Base-by-base conservation (phyloP, 2,113 vertebrate genomes). In the Echinops telfairi region DNA sequence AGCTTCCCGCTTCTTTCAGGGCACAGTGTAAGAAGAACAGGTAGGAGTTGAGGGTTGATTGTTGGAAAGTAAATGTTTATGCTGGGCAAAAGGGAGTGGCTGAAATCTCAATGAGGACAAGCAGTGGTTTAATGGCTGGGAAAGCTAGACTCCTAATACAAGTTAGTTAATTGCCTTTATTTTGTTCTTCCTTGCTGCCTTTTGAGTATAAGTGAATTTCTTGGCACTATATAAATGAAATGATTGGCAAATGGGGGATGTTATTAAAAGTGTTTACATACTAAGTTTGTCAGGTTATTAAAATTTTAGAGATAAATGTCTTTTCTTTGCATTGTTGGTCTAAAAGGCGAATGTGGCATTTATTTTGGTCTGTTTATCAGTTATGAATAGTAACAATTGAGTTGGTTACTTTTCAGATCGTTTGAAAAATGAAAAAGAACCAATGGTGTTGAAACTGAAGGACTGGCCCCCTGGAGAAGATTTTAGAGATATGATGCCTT, bases 401-500 rank as follows among this genome's bases (percentile, higher is more conserved):
- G 80, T 91, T 80, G 58, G 17, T 90, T 96, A 92, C 31, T 14
- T 93, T 90, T 88, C 23, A 98, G 98, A 96, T 92, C 98, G 98
- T 19, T 96, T 98, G 81, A 98, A 98, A 95, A 98, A 98, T 78
- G 98, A 98, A 31, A 97, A 98, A 88, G 98, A 98, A 62, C 97
- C 98, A 6, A 98, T 98, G 98, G 98, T 98, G 15, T 88, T 98
- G 94, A 98, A 98, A 92, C 97, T 98, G 43, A 98, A 98, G 82
- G 98, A 98, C 92, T 98, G 98, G 98, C 98, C 98, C 64, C 98
- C 98, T 60, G 98, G 98, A 92, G 98, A 98, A 92, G 98, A 98
- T 87, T 98, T 98, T 95, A 97, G 98, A 97, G 98, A 98, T 3
- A 98, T 98, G 98, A 98, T 98, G 98, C 98, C 97, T 57, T 98